phyloP scores from a whole-genome alignment of 2,888 invertebrate species.

The Neocrepidodera transversa region DNA sequence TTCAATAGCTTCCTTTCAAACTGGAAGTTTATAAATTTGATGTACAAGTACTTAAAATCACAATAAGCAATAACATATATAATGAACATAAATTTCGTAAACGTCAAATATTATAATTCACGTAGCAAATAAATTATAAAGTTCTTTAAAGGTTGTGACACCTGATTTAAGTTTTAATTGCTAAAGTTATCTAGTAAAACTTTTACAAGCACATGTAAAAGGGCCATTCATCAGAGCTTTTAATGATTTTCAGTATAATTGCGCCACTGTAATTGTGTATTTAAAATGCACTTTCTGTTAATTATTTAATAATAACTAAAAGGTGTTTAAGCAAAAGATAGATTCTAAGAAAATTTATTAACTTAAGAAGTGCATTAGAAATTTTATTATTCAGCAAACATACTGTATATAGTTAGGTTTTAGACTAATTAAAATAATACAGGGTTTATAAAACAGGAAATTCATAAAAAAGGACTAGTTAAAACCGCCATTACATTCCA shows the following conservation, averaged over 20 bases:
- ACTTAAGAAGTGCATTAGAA: too few relatives aligned
- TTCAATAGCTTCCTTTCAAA: too few relatives aligned
- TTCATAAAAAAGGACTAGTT: not conserved
- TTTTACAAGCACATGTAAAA: constrained; percentile 34
- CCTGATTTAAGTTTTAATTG: constrained; percentile 31
- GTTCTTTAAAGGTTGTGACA: constrained; percentile 30
- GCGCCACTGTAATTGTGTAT: constrained; percentile 24
- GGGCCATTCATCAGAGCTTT: constrained; percentile 34
- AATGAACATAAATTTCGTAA: constrained; percentile 12
- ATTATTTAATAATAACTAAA: constrained; percentile 2
- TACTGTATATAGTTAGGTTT: too few relatives aligned
- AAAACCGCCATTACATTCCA: constrained; percentile 13
- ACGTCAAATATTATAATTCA: constrained; percentile 13
- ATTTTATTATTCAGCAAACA: too few relatives aligned
- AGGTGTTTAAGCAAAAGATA: not conserved
- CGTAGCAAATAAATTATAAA: constrained; percentile 22
- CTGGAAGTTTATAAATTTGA: not conserved
- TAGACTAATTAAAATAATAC: too few relatives aligned
- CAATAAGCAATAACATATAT: constrained; percentile 10
- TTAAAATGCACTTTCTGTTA: constrained; percentile 13
- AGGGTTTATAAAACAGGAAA: not conserved
- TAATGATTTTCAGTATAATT: constrained; percentile 34
- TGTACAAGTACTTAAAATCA: not conserved
- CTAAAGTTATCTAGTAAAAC: constrained; percentile 33
- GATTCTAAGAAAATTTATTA: not conserved